A percentile compares a stretch with the other conserved stretches of the same genome.
Conservation (phyloP, 2,113 vertebrate species). For the Calcarius ornatus region DNA sequence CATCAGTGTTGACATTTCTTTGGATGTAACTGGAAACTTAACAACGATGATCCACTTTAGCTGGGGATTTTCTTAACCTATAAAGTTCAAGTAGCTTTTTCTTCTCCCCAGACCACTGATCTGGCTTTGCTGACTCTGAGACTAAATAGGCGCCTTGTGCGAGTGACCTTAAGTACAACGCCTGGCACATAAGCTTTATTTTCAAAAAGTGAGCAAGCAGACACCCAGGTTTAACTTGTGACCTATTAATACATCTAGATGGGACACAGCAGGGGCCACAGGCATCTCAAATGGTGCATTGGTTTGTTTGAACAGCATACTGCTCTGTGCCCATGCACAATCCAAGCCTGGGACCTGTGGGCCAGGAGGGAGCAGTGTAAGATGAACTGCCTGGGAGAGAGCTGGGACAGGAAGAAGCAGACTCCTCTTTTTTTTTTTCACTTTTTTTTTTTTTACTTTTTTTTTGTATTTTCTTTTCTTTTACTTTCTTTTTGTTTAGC, state of each 20-base stretch:
- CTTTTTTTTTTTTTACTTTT: neutral
- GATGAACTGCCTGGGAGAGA: neutral
- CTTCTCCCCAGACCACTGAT: conserved; percentile 40
- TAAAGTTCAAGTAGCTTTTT: conserved; percentile 63
- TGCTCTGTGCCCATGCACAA: neutral
- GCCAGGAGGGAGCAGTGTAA: neutral
- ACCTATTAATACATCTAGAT: conserved; percentile 46
- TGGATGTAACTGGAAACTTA: conserved; percentile 56
- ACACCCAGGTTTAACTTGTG: conserved; percentile 30
- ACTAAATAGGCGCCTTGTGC: conserved; percentile 18
- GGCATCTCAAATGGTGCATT: conserved; percentile 30
- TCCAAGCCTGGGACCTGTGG: neutral
- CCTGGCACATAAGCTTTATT: conserved; percentile 13
- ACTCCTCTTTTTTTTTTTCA: neutral
- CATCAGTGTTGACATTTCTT: conserved; percentile 23
- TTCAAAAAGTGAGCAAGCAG: conserved; percentile 18
- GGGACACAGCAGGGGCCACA: conserved; percentile 27
- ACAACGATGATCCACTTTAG: conserved; percentile 37
- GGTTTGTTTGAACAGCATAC: conserved; percentile 3
- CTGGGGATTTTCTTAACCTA: conserved; percentile 63
- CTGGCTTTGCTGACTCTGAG: neutral
- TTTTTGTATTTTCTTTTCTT: fast-evolving
- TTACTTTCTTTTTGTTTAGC: neutral
- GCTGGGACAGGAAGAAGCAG: neutral
- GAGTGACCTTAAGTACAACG: neutral